Base-by-base conservation (phyloP, 2,888 invertebrate genomes). In the Pemphredon lugubris region DNA sequence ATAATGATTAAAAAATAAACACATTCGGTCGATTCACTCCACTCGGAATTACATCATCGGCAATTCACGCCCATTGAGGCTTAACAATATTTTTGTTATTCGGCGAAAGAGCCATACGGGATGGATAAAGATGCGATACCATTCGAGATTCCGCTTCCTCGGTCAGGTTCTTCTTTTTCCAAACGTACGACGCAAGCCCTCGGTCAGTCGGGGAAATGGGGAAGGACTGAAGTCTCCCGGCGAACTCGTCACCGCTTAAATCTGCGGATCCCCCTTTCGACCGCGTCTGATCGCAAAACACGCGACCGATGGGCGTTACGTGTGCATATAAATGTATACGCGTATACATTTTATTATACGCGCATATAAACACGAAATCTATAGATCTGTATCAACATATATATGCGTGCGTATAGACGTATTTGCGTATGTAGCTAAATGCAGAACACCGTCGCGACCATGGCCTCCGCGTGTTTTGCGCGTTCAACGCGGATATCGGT, bases 91-190 rank as follows among this genome's bases (percentile, higher is more conserved):
- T n/a, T n/a, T n/a, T 9, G 30, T 9, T 1, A 30, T 30, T 30
- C 30, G 2, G 9, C 30, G 30, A 2, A 30, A 30, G 2, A n/a
- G n/a, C n/a, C n/a, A n/a, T n/a, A n/a, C 2, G 9, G 2, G 9
- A 6, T 45, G 9, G 3, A 23, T n/a, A 58, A 73, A 48, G 9
- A 57, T 37, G 20, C n/a, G 30, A 5, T 79, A 85, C 85, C 86
- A 86, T 85, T 70, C 86, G 21, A 85, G 79, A 57, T 86, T 86
- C 75, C 80, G 85, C 77, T 86, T 86, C 48, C 86, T 81, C 37
- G 40, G 20, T 14, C n/a, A 11, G 13, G 20, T 34, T 6, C 50
- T 6, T 26, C n/a, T 23, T 6, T 11, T 42, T 45, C n/a, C n/a
- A n/a, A 3, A 11, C 3, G 16, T 9, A 18, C 16, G 34, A 21